Base-by-base conservation (phyloP, 1,140 invertebrate species). In the Euglossa dilemma region DNA sequence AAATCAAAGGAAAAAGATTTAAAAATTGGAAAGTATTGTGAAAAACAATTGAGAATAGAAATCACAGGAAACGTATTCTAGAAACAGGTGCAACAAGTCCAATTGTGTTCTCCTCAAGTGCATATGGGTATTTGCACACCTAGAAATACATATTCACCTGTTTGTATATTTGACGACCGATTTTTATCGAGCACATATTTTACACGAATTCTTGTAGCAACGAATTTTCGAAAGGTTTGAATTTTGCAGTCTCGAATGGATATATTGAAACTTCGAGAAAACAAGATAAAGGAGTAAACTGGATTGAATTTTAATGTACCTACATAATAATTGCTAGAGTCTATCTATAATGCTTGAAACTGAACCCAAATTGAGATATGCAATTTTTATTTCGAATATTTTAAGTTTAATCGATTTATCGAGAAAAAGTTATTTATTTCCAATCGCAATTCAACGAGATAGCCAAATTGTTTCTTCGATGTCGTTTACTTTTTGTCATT, bases 61-160 rank as follows among this genome's bases (percentile, higher is more conserved):
- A 50, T 50, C 47, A 50, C 47, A 50, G 12, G 47, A 50, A 9
- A 50, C 12, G 0, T 50, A 4, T 79, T 71, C 72, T 76, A 14
- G 76, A 67, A 85, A 85, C 85, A 87, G 85, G 83, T 88, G 83
- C 83, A 71, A 88, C 50, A 77, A 74, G 83, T 87, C 75, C 84
- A 77, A 84, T 89, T 80, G 72, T 74, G 50, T 81, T 28, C 9
- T 61, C 6, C 12, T 59, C 23, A 25, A 59, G n/a, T 59, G 57
- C 12, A 25, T 12, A 59, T 5, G 9, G 9, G n/a, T 25, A 59
- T 25, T 59, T 25, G 57, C 12, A 25, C n/a, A 25, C n/a, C 6
- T 16, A 59, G 8, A 25, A 59, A 59, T 59, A 14, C 16, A 12
- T 16, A 52, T 20, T 57, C 20, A 57, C 23, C 57, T n/a, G 9